Evolutionary conservation across 2,113 vertebrate species (phyloP).

Genomic region (Protomyctophum bolini): DNA sequence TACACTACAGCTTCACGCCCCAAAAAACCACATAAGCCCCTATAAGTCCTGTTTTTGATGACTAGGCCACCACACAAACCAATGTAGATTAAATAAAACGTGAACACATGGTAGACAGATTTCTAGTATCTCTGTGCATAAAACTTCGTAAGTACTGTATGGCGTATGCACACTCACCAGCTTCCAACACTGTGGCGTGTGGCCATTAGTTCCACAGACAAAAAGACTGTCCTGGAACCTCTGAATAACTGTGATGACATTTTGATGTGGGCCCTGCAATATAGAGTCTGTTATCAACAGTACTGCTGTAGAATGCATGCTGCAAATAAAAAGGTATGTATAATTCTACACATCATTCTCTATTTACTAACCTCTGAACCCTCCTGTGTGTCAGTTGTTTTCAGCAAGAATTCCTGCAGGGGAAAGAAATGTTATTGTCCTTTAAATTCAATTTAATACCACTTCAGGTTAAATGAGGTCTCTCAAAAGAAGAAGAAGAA

Average conservation of each 20-base stretch:
- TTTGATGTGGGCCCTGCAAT: conserved; percentile 63
- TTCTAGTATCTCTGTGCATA: not conserved
- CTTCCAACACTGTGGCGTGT: conserved; percentile 70
- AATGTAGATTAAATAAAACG: not conserved
- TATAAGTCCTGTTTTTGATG: not conserved
- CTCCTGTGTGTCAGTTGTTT: not conserved
- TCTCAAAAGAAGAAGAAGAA: no score
- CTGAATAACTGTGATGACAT: conserved; percentile 75
- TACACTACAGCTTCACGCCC: not conserved
- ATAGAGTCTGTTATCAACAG: conserved; percentile 12
- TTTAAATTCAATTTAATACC: not conserved
- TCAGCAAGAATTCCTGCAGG: conserved; percentile 60
- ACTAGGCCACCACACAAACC: no score
- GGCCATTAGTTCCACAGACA: conserved; percentile 76
- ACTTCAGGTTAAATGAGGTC: not conserved
- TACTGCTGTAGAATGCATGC: not conserved
- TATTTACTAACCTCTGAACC: conserved; percentile 65
- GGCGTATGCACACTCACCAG: conserved; percentile 56
- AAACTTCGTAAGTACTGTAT: no score
- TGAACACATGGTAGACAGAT: not conserved
- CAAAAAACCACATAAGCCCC: not conserved
- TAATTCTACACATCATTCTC: not conserved
- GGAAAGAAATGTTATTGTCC: not conserved
- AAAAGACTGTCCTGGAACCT: conserved; percentile 65
- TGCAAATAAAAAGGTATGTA: not conserved